Evolutionary conservation across 2,113 vertebrate genomes (phyloP).

Genomic region (Lethenteron reissneri): DNA sequence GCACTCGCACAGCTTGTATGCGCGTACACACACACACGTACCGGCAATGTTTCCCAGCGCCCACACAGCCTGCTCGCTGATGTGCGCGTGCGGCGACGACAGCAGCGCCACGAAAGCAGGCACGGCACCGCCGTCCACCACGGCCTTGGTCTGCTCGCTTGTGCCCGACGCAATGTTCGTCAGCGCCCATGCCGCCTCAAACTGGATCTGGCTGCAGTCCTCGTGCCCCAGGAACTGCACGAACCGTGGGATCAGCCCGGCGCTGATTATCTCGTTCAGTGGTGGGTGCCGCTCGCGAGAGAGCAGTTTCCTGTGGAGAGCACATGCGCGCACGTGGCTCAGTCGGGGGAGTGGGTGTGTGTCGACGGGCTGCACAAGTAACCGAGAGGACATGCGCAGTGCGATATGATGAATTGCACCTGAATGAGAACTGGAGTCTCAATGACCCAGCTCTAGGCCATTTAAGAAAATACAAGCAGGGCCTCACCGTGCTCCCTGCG

Average conservation of each 20-base stretch:
- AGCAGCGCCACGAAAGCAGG: constrained; percentile 41
- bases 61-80: constrained; percentile 73
- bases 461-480: too few relatives aligned
- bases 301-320: constrained; percentile 33
- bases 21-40: constrained; percentile 16
- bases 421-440: too few relatives aligned
- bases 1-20: not conserved
- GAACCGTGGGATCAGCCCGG: constrained; percentile 40
- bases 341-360: too few relatives aligned
- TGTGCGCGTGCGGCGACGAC: constrained; percentile 37
- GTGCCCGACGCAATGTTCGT: constrained; percentile 69
- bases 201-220: constrained; percentile 35
- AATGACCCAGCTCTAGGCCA: too few relatives aligned
- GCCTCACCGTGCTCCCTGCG: constrained; percentile 46
- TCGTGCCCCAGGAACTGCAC: constrained; percentile 37
- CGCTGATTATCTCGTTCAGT: constrained; percentile 32
- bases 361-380: too few relatives aligned
- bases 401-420: too few relatives aligned
- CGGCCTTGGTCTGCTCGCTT: constrained; percentile 41
- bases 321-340: too few relatives aligned
- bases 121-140: constrained; percentile 53
- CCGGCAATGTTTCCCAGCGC: constrained; percentile 77
- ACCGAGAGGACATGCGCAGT: too few relatives aligned
- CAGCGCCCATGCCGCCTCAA: constrained; percentile 70
- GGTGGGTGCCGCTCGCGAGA: constrained; percentile 47